Percentiles rank a stretch among this genome's conserved stretches.
Conservation (phyloP, 2,888 invertebrate genomes). For the Campoplex nolae region DNA sequence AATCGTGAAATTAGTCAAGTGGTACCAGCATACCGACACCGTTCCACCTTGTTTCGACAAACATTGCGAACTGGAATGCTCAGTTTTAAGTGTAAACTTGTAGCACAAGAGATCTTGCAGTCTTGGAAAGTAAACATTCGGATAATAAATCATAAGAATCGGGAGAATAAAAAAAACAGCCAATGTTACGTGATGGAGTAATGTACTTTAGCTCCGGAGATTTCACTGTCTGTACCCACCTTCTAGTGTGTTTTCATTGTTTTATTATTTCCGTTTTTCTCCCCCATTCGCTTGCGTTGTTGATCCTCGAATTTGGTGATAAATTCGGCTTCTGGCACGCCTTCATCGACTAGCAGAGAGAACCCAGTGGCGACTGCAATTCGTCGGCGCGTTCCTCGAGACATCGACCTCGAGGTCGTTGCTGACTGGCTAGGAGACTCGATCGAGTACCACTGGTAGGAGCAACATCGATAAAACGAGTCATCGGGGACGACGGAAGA, state of each 20-base stretch:
- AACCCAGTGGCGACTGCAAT: constrained; percentile 6
- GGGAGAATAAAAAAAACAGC: neutral
- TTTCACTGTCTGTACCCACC: constrained; percentile 36
- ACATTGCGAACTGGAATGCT: neutral
- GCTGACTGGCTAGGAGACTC: constrained; percentile 41
- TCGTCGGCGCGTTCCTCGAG: constrained; percentile 65
- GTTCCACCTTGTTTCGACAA: neutral
- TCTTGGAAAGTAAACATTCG: neutral
- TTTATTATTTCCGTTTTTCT: constrained; percentile 73
- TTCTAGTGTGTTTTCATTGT: constrained; percentile 58
- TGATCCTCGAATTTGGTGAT: constrained; percentile 81
- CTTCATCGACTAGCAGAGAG: constrained; percentile 60
- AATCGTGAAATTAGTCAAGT: neutral
- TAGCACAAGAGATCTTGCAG: neutral
- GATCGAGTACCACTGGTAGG: constrained; percentile 40
- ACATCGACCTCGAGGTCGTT: constrained; percentile 65
- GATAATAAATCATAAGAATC: constrained; percentile 1
- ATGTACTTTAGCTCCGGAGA: constrained; percentile 26
- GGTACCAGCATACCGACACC: neutral
- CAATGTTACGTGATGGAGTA: constrained; percentile 36
- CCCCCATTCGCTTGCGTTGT: constrained; percentile 81
- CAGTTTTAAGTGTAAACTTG: neutral
- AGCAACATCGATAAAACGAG: constrained; percentile 38
- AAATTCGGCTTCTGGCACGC: constrained; percentile 78
- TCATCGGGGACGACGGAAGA: constrained; percentile 47